Conservation (phyloP, 1,140 invertebrate species). For the Pseudomyrmex sp. region DNA sequence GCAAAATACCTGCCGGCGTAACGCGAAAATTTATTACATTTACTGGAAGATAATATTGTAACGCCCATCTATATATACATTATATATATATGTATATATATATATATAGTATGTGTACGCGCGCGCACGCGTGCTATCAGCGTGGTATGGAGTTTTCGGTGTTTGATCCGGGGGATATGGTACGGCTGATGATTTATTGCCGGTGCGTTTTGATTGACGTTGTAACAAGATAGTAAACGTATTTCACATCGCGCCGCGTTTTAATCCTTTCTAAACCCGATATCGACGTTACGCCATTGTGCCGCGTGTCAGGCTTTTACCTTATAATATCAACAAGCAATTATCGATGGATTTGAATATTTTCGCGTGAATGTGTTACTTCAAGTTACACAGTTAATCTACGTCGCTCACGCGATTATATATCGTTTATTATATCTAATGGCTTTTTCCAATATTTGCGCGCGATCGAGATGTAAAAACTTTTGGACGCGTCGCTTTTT, state of each 20-base stretch:
- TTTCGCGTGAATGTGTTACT: neutral
- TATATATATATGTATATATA: neutral
- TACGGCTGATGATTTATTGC: conserved; percentile 56
- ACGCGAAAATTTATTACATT: conserved; percentile 56
- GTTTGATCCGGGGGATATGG: conserved; percentile 48
- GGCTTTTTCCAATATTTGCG: no score
- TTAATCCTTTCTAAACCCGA: conserved; percentile 42
- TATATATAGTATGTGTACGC: no score
- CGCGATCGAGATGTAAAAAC: no score
- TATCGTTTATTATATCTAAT: neutral
- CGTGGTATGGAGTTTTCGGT: conserved; percentile 44
- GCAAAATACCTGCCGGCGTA: conserved; percentile 38
- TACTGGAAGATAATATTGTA: conserved; percentile 53
- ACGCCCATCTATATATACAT: conserved; percentile 32
- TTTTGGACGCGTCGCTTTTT: no score
- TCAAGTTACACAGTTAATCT: neutral
- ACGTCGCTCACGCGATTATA: neutral
- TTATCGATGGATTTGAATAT: conserved; percentile 22
- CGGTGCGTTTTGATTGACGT: conserved; percentile 50
- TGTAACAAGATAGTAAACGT: conserved; percentile 59
- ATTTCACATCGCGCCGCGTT: conserved; percentile 50
- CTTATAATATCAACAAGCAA: conserved; percentile 41
- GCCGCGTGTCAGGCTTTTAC: conserved; percentile 24
- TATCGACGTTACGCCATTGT: conserved; percentile 35
- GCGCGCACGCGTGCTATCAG: conserved; percentile 8